Base-by-base conservation (phyloP, 2,888 invertebrate species). In the Hyppa rectilinea region DNA sequence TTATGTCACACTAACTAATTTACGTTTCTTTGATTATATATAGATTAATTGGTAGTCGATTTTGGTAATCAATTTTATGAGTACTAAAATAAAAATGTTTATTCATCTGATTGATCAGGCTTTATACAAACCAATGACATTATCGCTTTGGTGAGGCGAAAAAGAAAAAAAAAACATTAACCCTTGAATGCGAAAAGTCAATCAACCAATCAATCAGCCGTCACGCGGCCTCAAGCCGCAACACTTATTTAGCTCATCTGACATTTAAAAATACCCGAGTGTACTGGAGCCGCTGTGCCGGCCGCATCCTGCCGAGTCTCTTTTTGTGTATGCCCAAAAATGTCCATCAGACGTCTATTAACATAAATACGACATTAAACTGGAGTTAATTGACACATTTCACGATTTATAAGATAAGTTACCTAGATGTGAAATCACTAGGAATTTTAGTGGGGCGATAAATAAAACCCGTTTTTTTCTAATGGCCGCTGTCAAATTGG, bases 371-470 rank as follows among this genome's bases (percentile, higher is more conserved):
- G 85, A 92, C 94, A 96, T 96, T 95, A 94, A 89, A 90, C 87
- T 87, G 91, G 93, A 93, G 92, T 95, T 95, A 95, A 96, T 96
- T 95, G 95, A 96, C 95, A 94, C 93, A 92, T 95, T 92, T 91
- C 90, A 93, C 91, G 95, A 95, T 95, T 95, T 95, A 95, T 95
- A 89, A 88, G 87, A 86, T 89, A 88, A 89, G 87, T 89, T 90
- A 90, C 90, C 85, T 88, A 83, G 85, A 85, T 84, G 87, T 89
- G 87, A 86, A 91, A 88, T 92, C 92, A 91, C 85, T 87, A 85
- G 85, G 85, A 85, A 85, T 85, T 85, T 85, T 85, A 83, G 82
- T 85, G 78, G 82, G 84, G 75, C 73, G 65, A 86, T 85, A 85
- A 85, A 85, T 85, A 83, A 71, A 80, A 82, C 74, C 67, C 66